Evolutionary conservation across 2,797 vertebrate species (phyloP).

Genomic region (Furcifer pardalis): DNA sequence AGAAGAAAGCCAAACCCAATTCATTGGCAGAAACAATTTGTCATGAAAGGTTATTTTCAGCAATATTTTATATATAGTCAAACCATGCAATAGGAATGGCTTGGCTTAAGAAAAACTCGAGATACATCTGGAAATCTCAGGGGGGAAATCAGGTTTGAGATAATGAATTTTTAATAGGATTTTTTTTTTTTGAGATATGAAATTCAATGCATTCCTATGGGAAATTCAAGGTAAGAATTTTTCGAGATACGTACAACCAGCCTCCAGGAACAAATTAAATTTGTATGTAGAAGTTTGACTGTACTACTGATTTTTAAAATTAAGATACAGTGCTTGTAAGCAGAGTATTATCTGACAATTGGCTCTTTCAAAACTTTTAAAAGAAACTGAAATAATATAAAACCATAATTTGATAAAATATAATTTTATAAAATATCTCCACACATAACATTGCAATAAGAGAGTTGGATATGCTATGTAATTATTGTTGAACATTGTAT

Average conservation of each 20-base stretch:
- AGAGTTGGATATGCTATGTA: not conserved
- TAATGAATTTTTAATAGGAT: too few relatives aligned
- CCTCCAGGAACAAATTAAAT: too few relatives aligned
- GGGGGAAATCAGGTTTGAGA: too few relatives aligned
- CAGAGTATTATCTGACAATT: conserved; percentile 39
- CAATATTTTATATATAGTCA: conserved; percentile 36
- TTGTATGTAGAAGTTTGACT: too few relatives aligned
- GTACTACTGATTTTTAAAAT: not conserved
- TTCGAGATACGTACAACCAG: too few relatives aligned
- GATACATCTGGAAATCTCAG: too few relatives aligned
- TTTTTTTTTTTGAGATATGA: too few relatives aligned
- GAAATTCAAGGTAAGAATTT: too few relatives aligned
- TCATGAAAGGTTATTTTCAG: conserved; percentile 33
- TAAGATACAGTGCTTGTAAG: conserved; percentile 27
- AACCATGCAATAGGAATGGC: too few relatives aligned
- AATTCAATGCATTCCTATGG: too few relatives aligned
- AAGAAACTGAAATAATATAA: conserved; percentile 34
- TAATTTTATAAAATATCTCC: not conserved
- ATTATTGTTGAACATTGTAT: not conserved
- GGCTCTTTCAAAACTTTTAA: not conserved
- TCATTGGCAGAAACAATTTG: conserved; percentile 56
- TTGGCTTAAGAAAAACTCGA: too few relatives aligned
- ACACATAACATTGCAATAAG: not conserved
- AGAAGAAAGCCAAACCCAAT: conserved; percentile 45
- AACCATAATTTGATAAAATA: not conserved